A percentile compares a stretch with the other conserved stretches of the same genome.
Conservation (phyloP, 2,888 invertebrate species). For the Archaeoteleia sp. region DNA sequence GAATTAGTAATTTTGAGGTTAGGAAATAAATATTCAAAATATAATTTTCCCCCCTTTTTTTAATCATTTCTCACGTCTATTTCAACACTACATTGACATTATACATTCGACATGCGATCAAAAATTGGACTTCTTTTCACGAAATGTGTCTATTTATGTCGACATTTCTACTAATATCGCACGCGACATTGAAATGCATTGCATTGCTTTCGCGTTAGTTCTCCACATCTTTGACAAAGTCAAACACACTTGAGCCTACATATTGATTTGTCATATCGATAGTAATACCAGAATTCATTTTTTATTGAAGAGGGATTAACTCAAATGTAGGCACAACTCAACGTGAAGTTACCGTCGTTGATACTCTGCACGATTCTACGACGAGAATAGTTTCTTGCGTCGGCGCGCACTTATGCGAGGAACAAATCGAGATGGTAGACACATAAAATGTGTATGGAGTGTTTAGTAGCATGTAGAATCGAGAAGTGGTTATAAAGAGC, state of each 20-base stretch:
- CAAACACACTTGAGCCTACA: constrained; percentile 18
- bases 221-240: constrained; percentile 17
- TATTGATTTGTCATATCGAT: constrained; percentile 6
- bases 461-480: constrained; percentile 57
- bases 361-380: constrained; percentile 38
- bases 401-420: constrained; percentile 55
- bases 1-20: too few species aligned
- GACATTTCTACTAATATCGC: too few species aligned
- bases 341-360: constrained; percentile 6
- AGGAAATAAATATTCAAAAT: too few species aligned
- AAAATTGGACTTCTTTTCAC: too few species aligned
- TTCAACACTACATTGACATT: too few species aligned
- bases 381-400: constrained; percentile 61
- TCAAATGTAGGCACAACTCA: constrained; percentile 2
- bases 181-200: too few species aligned
- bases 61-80: too few species aligned
- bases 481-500: constrained; percentile 50
- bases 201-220: constrained; percentile 14
- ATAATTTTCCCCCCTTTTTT: too few species aligned
- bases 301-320: constrained; percentile 10
- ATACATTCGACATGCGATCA: too few species aligned
- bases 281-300: constrained; percentile 12
- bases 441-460: constrained; percentile 59
- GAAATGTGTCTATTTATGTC: too few species aligned
- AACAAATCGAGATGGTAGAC: constrained; percentile 59